Evolutionary conservation across 2,797 vertebrate species (phyloP).

Genomic region (Bryconaethiops microstoma): DNA sequence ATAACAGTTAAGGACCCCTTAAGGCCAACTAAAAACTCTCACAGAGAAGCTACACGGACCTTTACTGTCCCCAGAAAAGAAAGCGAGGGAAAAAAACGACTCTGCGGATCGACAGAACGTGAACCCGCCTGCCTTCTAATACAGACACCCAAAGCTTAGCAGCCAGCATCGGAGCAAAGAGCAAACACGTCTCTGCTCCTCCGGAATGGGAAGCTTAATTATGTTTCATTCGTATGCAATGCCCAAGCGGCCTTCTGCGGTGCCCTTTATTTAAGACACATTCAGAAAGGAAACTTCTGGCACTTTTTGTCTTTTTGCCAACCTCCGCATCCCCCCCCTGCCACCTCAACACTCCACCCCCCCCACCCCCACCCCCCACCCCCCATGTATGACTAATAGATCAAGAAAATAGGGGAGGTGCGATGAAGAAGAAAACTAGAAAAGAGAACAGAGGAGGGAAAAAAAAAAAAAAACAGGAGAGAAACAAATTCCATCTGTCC

Average conservation of each 20-base stretch:
- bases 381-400: conserved; percentile 56
- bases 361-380: conserved; percentile 12
- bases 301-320: conserved; percentile 59
- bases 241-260: conserved; percentile 43
- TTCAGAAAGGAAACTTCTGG: conserved; percentile 55
- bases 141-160: not conserved
- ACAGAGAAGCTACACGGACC: not conserved
- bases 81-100: not conserved
- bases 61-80: not conserved
- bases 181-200: not conserved
- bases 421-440: conserved; percentile 43
- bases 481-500: conserved; percentile 63
- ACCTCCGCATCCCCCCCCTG: conserved; percentile 33
- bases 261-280: conserved; percentile 57
- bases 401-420: conserved; percentile 46
- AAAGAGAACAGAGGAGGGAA: conserved; percentile 10
- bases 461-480: conserved; percentile 34
- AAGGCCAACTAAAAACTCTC: not conserved
- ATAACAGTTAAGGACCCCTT: conserved; percentile 11
- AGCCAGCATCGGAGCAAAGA: conserved; percentile 18
- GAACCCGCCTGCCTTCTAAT: not conserved
- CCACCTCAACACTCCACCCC: no score
- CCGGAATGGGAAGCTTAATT: conserved; percentile 34
- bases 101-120: not conserved
- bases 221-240: conserved; percentile 47